These are phyloP conservation scores for Conomelus anceps DNA, from an alignment of 2,888 invertebrate species.

Conservation along the genomic window DNA sequence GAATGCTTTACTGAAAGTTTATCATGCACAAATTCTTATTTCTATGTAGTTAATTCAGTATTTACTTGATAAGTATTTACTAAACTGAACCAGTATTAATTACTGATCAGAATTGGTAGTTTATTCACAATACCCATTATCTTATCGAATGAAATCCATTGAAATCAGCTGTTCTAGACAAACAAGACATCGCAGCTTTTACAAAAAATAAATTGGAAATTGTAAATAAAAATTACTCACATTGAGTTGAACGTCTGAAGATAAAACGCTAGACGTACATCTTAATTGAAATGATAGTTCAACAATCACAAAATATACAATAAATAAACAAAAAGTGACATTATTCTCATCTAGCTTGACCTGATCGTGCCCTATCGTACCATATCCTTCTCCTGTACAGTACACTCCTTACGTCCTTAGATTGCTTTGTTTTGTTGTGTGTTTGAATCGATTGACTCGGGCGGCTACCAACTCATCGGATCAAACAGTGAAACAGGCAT, in stretches of 20 bases:
- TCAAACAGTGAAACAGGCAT: background rate
- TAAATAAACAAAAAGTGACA: background rate
- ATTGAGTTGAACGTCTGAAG: background rate
- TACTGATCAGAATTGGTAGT: too few relatives aligned
- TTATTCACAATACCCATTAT: background rate
- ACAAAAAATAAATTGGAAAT: background rate
- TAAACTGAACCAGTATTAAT: too few relatives aligned
- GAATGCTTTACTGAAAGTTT: too few relatives aligned
- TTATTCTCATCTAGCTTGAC: background rate
- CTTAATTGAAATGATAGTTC: background rate
- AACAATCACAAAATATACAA: background rate
- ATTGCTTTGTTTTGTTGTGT: background rate
- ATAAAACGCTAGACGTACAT: background rate
- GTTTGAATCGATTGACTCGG: background rate
- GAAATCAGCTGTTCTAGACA: background rate
- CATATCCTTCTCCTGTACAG: background rate
- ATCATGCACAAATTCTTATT: too few relatives aligned
- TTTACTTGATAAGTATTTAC: too few relatives aligned
- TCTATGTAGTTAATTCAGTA: too few relatives aligned
- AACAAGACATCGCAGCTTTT: background rate
- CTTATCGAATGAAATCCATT: background rate
- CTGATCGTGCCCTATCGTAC: background rate
- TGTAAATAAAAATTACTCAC: background rate
- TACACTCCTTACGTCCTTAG: background rate
- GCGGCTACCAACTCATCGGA: background rate